These are phyloP conservation scores for Isoperla grammatica DNA, from an alignment of 2,888 invertebrate species.

Conservation along the genomic window DNA sequence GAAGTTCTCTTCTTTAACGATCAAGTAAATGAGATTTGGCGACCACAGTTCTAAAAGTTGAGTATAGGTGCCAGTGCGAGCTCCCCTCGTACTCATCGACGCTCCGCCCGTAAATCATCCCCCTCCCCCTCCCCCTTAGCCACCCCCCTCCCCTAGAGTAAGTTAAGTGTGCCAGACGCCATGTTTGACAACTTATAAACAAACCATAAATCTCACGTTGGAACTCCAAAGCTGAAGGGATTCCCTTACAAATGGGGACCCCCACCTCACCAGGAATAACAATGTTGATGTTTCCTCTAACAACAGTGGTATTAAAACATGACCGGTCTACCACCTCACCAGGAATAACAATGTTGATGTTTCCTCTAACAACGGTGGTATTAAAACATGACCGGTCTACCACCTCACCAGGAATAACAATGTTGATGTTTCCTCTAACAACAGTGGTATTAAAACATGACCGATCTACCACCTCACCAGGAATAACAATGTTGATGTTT, in stretches of 20 bases:
- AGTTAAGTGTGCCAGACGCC: constrained; percentile 24
- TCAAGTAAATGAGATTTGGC: not conserved
- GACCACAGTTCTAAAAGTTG: not conserved
- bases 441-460: no score
- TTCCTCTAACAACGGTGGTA: no score
- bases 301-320: not conserved
- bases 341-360: no score
- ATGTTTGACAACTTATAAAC: constrained; percentile 38
- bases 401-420: no score
- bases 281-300: not conserved
- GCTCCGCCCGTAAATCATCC: constrained; percentile 30
- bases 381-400: no score
- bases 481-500: no score
- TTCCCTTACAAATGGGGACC: constrained; percentile 16
- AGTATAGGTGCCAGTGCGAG: constrained; percentile 4
- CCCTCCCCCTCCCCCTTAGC: constrained; percentile 4
- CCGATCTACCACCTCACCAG: no score
- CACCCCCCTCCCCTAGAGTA: not conserved
- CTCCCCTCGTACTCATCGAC: constrained; percentile 6
- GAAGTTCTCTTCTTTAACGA: not conserved
- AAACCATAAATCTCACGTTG: constrained; percentile 38
- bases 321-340: no score
- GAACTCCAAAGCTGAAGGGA: constrained; percentile 25
- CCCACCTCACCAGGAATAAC: constrained; percentile 30
- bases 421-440: no score